phyloP scores from a whole-genome alignment of 2,113 vertebrate genomes.

The Deroptyus accipitrinus region DNA sequence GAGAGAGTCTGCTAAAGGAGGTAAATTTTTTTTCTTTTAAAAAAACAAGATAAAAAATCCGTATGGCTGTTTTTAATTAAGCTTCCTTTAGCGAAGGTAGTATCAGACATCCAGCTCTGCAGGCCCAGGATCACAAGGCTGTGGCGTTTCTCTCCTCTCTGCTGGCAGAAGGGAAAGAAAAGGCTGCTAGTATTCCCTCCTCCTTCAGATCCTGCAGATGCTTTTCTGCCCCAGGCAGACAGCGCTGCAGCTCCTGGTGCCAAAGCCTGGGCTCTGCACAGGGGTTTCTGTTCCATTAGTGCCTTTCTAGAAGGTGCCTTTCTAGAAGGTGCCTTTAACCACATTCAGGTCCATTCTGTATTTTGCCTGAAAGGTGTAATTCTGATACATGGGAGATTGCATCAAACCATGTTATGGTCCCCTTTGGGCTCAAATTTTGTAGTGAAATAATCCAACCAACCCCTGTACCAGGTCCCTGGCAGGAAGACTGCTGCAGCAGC shows the following conservation, averaged over 20 bases:
- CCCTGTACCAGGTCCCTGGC: rapidly evolving
- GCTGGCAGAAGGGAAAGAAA: conserved; percentile 17
- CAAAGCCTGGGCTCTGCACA: background rate
- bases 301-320: background rate
- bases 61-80: background rate
- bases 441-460: background rate
- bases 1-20: background rate
- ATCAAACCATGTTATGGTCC: background rate
- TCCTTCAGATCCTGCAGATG: background rate
- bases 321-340: background rate
- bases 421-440: background rate
- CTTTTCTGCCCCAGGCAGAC: background rate
- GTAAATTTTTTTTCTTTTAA: background rate
- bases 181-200: background rate
- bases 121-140: background rate
- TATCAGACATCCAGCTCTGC: background rate
- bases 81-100: background rate
- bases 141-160: background rate
- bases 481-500: background rate
- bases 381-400: background rate
- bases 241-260: background rate
- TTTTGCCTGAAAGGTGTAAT: background rate
- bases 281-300: background rate
- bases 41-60: background rate
- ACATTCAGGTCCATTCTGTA: background rate